phyloP scores from a whole-genome alignment of 2,888 invertebrate genomes.

The Tholera decimalis region DNA sequence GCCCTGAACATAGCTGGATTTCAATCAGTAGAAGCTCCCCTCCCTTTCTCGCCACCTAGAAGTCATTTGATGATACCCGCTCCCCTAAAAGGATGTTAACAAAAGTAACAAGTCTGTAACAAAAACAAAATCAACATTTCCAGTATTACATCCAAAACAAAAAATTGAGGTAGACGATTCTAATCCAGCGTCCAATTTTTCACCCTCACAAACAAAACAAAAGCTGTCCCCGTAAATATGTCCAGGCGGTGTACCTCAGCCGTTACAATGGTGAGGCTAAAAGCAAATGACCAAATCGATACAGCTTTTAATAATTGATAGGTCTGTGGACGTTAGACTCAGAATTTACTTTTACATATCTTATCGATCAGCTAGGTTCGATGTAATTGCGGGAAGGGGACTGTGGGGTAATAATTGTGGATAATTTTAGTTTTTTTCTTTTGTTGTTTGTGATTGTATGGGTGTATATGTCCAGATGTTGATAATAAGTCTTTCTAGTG shows the following conservation, averaged over 20 bases:
- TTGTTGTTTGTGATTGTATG: constrained; percentile 1
- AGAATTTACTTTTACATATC: constrained; percentile 59
- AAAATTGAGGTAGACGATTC: constrained; percentile 13
- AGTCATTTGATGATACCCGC: too few relatives aligned
- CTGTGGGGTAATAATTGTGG: constrained; percentile 25
- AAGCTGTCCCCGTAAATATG: constrained; percentile 37
- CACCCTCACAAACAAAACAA: constrained; percentile 29
- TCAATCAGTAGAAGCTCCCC: too few relatives aligned
- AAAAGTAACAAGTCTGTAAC: too few relatives aligned
- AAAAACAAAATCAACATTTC: too few relatives aligned
- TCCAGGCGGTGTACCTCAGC: constrained; percentile 61
- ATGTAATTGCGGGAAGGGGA: constrained; percentile 38
- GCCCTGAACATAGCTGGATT: too few relatives aligned
- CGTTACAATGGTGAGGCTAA: constrained; percentile 75
- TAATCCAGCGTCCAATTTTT: constrained; percentile 20
- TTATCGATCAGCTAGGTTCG: constrained; percentile 63
- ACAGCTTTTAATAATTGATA: constrained; percentile 74
- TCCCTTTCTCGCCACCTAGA: too few relatives aligned
- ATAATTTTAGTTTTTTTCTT: constrained; percentile 22
- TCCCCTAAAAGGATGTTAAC: too few relatives aligned
- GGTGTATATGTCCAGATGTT: background rate
- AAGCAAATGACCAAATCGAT: constrained; percentile 88
- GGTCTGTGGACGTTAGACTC: constrained; percentile 44
- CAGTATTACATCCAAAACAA: background rate
- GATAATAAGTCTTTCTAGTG: background rate